Conservation (phyloP, 2,888 invertebrate species). For the Pyrrhia umbra region DNA sequence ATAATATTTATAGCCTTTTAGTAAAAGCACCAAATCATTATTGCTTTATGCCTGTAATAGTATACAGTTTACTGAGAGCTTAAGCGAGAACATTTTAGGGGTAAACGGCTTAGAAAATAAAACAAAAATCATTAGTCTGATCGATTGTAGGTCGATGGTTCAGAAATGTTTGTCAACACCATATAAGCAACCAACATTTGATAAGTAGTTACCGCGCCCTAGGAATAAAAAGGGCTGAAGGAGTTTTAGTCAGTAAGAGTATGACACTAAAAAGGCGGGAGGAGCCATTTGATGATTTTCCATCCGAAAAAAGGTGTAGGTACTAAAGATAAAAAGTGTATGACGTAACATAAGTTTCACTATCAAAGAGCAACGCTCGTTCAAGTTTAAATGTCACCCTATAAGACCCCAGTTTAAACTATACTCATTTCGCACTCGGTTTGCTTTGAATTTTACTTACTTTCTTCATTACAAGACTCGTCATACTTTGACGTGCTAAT, state of each 20-base stretch:
- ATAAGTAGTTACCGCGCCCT: neutral
- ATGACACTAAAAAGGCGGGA: no score
- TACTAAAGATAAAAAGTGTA: neutral
- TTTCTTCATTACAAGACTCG: neutral
- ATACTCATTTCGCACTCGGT: neutral
- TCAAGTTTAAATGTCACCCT: conserved; percentile 6
- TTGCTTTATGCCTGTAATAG: no score
- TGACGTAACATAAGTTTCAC: neutral
- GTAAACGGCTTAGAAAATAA: no score
- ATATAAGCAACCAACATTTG: neutral
- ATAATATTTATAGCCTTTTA: no score
- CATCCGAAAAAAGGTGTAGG: neutral
- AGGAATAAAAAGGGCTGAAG: neutral
- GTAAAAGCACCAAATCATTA: no score
- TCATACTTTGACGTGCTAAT: neutral
- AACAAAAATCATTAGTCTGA: no score
- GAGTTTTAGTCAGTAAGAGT: neutral
- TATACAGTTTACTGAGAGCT: no score
- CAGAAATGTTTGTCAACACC: no score
- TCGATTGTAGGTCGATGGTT: no score
- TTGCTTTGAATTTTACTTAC: conserved; percentile 11
- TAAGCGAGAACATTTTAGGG: no score
- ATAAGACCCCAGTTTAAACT: conserved; percentile 8
- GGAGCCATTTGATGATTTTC: neutral
- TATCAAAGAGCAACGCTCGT: neutral